Base-by-base conservation (phyloP, 2,888 invertebrate genomes). In the Drosophila subsilvestris region DNA sequence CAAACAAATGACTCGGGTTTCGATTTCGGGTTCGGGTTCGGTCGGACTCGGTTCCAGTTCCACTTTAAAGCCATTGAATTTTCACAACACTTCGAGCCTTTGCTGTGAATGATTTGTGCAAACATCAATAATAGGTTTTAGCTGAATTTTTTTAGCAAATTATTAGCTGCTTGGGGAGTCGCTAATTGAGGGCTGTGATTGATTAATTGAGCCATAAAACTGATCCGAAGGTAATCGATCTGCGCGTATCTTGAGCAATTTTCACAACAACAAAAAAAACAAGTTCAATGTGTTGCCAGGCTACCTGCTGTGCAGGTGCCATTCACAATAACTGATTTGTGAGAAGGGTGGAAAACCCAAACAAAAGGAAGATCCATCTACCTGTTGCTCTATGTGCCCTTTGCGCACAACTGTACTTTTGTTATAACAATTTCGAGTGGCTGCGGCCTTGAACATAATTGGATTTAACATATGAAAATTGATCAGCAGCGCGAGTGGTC, bases 381-480 rank as follows among this genome's bases (percentile, higher is more conserved):
- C 67, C 67, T 67, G 67, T 20, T 17, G 0, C 12, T 3, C n/a
- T 5, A n/a, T n/a, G 3, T 9, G 7, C n/a, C 20, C 1, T 20
- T 7, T 20, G 22, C 48, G 22, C 48, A 32, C 32, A 66, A 56
- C 65, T 66, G 65, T 56, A 66, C 65, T 29, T 37, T n/a, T 51
- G 12, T 17, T 17, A 32, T 18, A 48, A 37, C n/a, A n/a, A 22
- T 37, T 51, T 51, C 9, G 14, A 17, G 32, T 20, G 12, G 44
- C 37, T 65, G 51, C 72, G 88, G 88, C 83, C 83, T 87, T 83
- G 88, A 82, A 56, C 83, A 87, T 77, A 87, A 79, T 79, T 76
- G 76, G 51, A 54, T 60, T 63, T 51, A 32, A 29, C 17, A 45
- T 29, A 29, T 48, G 48, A 49, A 78, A 76, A 77, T 65, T 63